Conservation (phyloP, 2,888 invertebrate genomes). For the Prosopocoilus inquinatus region DNA sequence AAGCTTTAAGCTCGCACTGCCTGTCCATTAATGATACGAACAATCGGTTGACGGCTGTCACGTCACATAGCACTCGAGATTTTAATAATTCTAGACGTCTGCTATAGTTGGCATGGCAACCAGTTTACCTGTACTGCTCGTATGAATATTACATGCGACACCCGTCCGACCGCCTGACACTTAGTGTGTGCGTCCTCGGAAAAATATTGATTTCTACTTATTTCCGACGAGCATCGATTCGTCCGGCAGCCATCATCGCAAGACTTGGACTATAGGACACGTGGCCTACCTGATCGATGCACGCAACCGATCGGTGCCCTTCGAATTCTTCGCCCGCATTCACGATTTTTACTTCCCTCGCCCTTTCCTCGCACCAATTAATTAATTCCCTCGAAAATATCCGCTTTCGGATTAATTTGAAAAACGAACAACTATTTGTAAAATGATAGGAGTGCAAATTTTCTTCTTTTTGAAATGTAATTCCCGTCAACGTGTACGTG, state of each 20-base stretch:
- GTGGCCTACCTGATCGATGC: not conserved
- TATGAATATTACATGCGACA: conserved; percentile 25
- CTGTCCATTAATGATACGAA: conserved; percentile 12
- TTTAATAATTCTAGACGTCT: conserved; percentile 27
- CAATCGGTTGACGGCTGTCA: conserved; percentile 8
- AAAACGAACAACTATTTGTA: too few relatives aligned
- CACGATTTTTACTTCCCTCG: not conserved
- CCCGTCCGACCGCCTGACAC: conserved; percentile 1
- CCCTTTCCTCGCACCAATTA: too few relatives aligned
- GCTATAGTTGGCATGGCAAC: conserved; percentile 22
- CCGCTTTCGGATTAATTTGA: too few relatives aligned
- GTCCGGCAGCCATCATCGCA: not conserved
- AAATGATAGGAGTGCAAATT: too few relatives aligned
- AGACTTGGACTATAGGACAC: not conserved
- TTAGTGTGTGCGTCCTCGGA: not conserved
- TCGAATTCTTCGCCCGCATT: not conserved
- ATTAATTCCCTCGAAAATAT: too few relatives aligned
- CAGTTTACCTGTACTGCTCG: conserved; percentile 17
- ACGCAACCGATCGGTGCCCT: not conserved
- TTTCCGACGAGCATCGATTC: not conserved
- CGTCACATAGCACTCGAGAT: conserved; percentile 20
- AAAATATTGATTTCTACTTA: conserved; percentile 1
- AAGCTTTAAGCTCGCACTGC: not conserved
- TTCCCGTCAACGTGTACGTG: too few relatives aligned
- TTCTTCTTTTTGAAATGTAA: too few relatives aligned